A percentile compares a stretch with the other conserved stretches of the same genome.
phyloP scores from a whole-genome alignment of 2,113 vertebrate genomes.

The Ursus arctos region DNA sequence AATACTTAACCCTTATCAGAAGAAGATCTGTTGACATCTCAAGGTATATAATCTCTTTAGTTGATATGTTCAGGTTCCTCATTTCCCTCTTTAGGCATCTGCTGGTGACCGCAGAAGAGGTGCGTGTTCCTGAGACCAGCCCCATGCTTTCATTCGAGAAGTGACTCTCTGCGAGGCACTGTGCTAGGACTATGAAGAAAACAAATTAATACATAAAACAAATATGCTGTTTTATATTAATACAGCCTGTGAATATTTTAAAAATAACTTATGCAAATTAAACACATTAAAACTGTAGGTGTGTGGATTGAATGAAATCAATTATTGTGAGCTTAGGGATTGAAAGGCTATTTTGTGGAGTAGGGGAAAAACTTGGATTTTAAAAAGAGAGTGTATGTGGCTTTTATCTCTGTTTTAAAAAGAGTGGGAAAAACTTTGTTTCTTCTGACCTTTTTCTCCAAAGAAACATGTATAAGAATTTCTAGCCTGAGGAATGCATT shows the following conservation, averaged over 20 bases:
- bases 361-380: neutral
- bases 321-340: conserved; percentile 21
- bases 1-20: neutral
- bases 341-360: neutral
- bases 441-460: neutral
- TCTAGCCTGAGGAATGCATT: neutral
- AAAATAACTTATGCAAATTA: conserved; percentile 2
- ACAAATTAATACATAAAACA: neutral
- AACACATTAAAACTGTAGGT: neutral
- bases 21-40: neutral
- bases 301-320: neutral
- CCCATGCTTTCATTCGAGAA: neutral
- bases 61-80: neutral
- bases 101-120: neutral
- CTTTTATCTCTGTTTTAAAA: neutral
- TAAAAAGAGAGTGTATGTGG: neutral
- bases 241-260: neutral
- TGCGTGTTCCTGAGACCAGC: neutral
- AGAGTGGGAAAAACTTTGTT: neutral
- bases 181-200: neutral
- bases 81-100: neutral
- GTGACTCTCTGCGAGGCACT: neutral
- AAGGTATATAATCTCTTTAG: neutral
- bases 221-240: neutral
- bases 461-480: neutral